These are phyloP conservation scores for Lethrus apterus DNA, from an alignment of 1,140 invertebrate species.

Conservation along the genomic window DNA sequence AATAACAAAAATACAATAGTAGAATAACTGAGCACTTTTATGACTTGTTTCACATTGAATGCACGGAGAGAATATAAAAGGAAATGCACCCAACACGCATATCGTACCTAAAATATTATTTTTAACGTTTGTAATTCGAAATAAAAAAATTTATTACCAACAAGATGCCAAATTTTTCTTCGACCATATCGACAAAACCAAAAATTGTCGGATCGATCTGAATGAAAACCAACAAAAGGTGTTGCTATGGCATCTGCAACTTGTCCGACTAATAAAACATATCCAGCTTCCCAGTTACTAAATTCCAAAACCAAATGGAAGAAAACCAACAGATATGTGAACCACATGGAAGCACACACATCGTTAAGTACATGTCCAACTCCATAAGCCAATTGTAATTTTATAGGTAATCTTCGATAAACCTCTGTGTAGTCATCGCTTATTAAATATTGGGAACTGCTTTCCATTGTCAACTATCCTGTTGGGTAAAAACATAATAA, in stretches of 20 bases:
- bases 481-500: too few relatives aligned
- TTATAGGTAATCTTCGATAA: constrained; percentile 33
- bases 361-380: constrained; percentile 90
- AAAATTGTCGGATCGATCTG: constrained; percentile 62
- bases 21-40: constrained; percentile 72
- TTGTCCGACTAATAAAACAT: constrained; percentile 78
- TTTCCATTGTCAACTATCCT: constrained; percentile 22
- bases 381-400: constrained; percentile 45
- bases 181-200: constrained; percentile 68
- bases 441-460: constrained; percentile 21
- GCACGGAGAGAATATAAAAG: constrained; percentile 84
- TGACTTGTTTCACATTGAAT: constrained; percentile 59
- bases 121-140: not conserved
- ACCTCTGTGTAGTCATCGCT: constrained; percentile 38
- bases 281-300: constrained; percentile 64
- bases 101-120: constrained; percentile 55
- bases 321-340: constrained; percentile 91
- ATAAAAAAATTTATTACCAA: constrained; percentile 61
- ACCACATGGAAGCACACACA: constrained; percentile 95
- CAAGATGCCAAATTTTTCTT: constrained; percentile 87
- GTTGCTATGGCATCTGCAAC: constrained; percentile 84
- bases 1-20: constrained; percentile 82
- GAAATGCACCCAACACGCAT: constrained; percentile 73
- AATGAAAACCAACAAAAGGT: constrained; percentile 82
- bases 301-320: constrained; percentile 80